A percentile compares a stretch with the other conserved stretches of the same genome.
Evolutionary conservation across 2,113 vertebrate genomes (phyloP).

Genomic region (Caracal caracal): DNA sequence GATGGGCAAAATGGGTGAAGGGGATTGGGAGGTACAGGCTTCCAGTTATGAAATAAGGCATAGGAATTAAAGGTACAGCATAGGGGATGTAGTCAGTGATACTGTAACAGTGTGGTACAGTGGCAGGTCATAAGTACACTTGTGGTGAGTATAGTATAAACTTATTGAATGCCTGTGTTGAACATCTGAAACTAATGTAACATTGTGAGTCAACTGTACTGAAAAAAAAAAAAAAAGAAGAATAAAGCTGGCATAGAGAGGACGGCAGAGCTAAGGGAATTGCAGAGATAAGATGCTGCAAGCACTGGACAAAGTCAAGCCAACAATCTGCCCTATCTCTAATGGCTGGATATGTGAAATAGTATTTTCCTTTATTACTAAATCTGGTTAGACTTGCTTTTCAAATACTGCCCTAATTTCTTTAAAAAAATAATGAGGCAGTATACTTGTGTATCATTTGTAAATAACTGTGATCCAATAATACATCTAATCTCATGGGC

Average conservation of each 20-base stretch:
- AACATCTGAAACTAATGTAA: background rate
- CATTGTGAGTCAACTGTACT: background rate
- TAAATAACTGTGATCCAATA: background rate
- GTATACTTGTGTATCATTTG: background rate
- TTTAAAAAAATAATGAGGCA: background rate
- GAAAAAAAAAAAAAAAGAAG: background rate
- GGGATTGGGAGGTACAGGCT: background rate
- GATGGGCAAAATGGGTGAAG: background rate
- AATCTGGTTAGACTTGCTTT: background rate
- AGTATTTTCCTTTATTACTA: background rate
- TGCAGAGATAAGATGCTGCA: background rate
- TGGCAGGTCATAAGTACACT: background rate
- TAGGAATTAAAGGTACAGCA: background rate
- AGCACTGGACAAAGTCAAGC: background rate
- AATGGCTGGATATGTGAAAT: background rate
- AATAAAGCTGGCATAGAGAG: background rate
- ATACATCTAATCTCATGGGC: background rate
- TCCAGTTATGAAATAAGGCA: background rate
- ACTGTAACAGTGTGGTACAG: background rate
- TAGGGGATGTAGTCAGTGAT: background rate
- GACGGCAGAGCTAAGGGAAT: background rate
- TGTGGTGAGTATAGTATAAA: background rate
- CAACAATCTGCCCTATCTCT: background rate
- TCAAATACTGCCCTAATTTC: background rate
- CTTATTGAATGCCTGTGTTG: background rate